Percentiles rank a stretch among this genome's conserved stretches.
Evolutionary conservation across 30 jellyfish, hydroid and myxozoan species (phyloP).

Genomic region (Hydra vulgaris): DNA sequence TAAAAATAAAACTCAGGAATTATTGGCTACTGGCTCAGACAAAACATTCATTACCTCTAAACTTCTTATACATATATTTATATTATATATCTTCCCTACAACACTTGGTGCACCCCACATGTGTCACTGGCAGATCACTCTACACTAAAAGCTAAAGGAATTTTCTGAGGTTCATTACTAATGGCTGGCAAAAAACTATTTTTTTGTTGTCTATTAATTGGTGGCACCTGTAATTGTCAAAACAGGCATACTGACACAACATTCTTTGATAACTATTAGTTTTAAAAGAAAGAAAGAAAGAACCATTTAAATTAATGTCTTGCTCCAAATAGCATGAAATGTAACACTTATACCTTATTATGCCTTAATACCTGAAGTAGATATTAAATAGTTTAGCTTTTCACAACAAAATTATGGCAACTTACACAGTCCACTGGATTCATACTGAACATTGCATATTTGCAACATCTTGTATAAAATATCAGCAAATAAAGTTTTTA

Average conservation of each 20-base stretch:
- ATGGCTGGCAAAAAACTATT: not conserved
- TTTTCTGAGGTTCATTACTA: not conserved
- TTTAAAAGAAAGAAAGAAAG: conserved; percentile 20
- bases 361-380: not conserved
- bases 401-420: not conserved
- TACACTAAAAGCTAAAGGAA: not conserved
- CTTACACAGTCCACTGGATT: conserved; percentile 37
- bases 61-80: not conserved
- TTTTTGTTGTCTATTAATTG: not conserved
- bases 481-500: conserved; percentile 20
- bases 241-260: conserved; percentile 31
- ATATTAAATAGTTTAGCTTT: not conserved
- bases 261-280: not conserved
- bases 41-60: not conserved
- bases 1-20: not conserved
- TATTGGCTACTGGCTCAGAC: not conserved
- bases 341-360: not conserved
- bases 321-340: not conserved
- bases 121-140: no score
- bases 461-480: conserved; percentile 30
- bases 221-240: conserved; percentile 29
- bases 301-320: not conserved
- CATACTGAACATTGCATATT: conserved; percentile 33
- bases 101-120: not conserved
- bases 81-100: no score